Evolutionary conservation across 1,140 invertebrate genomes (phyloP), one percentile per base, ranked within the genome.

Genomic region (Myzus persicae): DNA sequence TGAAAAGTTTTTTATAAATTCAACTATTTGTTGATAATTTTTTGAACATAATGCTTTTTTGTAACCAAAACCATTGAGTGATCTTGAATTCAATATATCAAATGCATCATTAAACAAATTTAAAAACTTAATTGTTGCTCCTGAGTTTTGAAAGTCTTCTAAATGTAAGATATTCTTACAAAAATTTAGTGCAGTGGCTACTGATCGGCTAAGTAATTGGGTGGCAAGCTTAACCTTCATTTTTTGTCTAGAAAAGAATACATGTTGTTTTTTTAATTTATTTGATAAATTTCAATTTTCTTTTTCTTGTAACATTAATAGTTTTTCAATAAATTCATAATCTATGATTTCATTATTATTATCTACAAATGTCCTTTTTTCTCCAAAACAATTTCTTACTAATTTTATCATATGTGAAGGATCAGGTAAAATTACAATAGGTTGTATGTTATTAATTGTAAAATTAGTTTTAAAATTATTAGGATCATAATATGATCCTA

Each of bases 281-380:
- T 88, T 88, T 88, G 85, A 88, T 88, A 88, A 88, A 51, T 88
- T 44, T 44, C 44, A 88, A 48, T 88, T 88, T 88, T 88, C 44
- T 5, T 88, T 88, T 88, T 88, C 44, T 88, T 88, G n/a, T 36
- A 46, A 88, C 85, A 88, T 31, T 31, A 88, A 88, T 0, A 88
- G 85, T 88, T 88, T 48, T 88, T 88, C 85, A 88, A 48, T 88
- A 88, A 88, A 88, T 88, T 1, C 42, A 88, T 88, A 88, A 88
- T 88, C 85, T 48, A 88, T 48, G 22, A 88, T 48, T 88, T 88
- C 46, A 88, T 88, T 48, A 88, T 88, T 88, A 88, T 88, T 18
- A 88, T 88, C 85, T 88, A 88, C 8, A 88, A 88, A 88, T 88
- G 9, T 88, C 31, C n/a, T 88, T 88, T 88, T 88, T 36, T 88